These are phyloP conservation scores for Esox niger DNA, from an alignment of 2,113 vertebrate species.

Conservation along the genomic window DNA sequence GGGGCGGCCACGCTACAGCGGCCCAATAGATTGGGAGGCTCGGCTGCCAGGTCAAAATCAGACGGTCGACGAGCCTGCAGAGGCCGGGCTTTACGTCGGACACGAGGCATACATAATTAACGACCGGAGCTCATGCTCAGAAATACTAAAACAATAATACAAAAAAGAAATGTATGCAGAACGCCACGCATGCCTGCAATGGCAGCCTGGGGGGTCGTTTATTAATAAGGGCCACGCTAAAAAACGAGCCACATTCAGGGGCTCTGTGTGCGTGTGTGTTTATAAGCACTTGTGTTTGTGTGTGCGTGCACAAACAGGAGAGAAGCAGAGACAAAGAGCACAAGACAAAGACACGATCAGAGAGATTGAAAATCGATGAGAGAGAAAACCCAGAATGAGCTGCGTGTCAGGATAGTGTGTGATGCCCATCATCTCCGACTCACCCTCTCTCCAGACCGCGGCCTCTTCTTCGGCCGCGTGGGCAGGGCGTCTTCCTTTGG, in stretches of 20 bases:
- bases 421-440: no score
- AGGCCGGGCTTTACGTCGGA: constrained; percentile 47
- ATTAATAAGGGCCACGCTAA: constrained; percentile 68
- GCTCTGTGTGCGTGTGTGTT: constrained; percentile 53
- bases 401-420: no score
- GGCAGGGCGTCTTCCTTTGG: constrained; percentile 88
- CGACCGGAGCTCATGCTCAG: constrained; percentile 52
- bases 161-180: constrained; percentile 50
- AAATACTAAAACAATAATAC: constrained; percentile 47
- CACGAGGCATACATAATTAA: constrained; percentile 66
- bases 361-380: constrained; percentile 11
- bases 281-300: neutral
- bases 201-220: constrained; percentile 65
- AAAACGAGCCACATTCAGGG: constrained; percentile 54
- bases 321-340: constrained; percentile 33
- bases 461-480: constrained; percentile 90
- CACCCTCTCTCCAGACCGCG: constrained; percentile 88
- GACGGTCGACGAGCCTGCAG: constrained; percentile 46
- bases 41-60: constrained; percentile 63
- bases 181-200: constrained; percentile 68
- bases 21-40: constrained; percentile 34
- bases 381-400: neutral
- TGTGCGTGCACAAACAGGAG: constrained; percentile 17
- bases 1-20: constrained; percentile 21
- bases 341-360: constrained; percentile 17